phyloP scores from a whole-genome alignment of 2,888 invertebrate genomes.

The Drosophila meridiana region DNA sequence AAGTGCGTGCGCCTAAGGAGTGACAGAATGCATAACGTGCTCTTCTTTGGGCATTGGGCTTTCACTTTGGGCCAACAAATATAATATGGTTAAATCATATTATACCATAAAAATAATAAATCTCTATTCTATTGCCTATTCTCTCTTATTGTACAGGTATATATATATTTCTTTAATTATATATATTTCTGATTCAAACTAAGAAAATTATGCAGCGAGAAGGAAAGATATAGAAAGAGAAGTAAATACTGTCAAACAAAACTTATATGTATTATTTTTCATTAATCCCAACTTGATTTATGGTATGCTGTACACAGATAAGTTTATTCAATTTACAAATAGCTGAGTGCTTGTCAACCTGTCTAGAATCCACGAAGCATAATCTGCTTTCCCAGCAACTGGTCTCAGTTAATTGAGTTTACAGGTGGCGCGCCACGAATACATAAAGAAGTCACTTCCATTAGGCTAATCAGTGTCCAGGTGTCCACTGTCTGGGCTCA shows the following conservation, averaged over 20 bases:
- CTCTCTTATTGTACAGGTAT: background rate
- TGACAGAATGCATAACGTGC: conserved; percentile 16
- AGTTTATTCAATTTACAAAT: background rate
- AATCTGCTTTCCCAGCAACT: background rate
- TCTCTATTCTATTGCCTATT: background rate
- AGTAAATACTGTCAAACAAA: background rate
- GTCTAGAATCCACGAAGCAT: background rate
- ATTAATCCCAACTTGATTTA: conserved; percentile 12
- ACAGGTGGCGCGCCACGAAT: background rate
- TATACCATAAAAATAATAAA: background rate
- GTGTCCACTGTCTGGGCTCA: background rate
- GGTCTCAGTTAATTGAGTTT: conserved; percentile 49
- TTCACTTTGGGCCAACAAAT: conserved; percentile 36
- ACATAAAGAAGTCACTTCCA: conserved; percentile 41
- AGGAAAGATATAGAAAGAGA: no score
- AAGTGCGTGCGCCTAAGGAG: background rate
- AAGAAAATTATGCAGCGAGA: no score
- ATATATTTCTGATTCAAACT: no score
- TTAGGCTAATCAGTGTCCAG: conserved; percentile 40
- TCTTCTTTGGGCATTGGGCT: conserved; percentile 25
- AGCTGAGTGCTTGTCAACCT: background rate
- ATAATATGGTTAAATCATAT: background rate
- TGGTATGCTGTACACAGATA: background rate
- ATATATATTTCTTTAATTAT: background rate
- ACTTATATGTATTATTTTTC: background rate